Evolutionary conservation across 1,140 invertebrate species (phyloP), one percentile per base, ranked within the genome.

Genomic region (Nylanderia fulva): DNA sequence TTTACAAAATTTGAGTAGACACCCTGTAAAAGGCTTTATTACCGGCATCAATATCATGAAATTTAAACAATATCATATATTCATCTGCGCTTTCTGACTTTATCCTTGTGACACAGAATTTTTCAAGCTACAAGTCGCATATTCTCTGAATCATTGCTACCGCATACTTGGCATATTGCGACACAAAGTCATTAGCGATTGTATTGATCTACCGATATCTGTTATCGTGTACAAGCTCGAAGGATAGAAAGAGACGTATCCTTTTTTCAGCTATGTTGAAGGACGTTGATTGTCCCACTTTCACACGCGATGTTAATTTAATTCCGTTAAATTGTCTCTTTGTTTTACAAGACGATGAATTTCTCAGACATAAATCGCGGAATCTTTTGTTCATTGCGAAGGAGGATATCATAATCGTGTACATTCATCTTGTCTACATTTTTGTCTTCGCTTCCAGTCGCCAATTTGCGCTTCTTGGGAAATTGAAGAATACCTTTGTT

Each of bases 61-160:
- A 68, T 68, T 68, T 29, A 29, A 33, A 2, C 6, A n/a, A 64
- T 68, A 80, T n/a, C n/a, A n/a, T n/a, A 56, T 13, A 15, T 80
- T 58, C 2, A 6, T 56, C 1, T 15, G 54, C 24, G 33, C 64
- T 80, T 69, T 39, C 21, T 52, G 45, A 76, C 11, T 69, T 54
- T 39, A 29, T 56, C 76, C 63, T 80, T 66, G 60, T n/a, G 48
- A 71, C 36, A 56, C 11, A 3, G 15, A 48, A 27, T 71, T 71
- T 80, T 13, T 13, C 9, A 56, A 29, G 24, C 33, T 15, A 36
- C 42, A 45, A 3, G 61, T 21, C n/a, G n/a, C 36, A 45, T 66
- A 54, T 54, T 79, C 9, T 68, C 13, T 33, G n/a, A 15, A 64
- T 68, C 27, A 72, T 58, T 72, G 56, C 52, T 18, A 13, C 33